Base-by-base conservation (phyloP, 1,140 invertebrate genomes). In the Macrobrachium nipponense region DNA sequence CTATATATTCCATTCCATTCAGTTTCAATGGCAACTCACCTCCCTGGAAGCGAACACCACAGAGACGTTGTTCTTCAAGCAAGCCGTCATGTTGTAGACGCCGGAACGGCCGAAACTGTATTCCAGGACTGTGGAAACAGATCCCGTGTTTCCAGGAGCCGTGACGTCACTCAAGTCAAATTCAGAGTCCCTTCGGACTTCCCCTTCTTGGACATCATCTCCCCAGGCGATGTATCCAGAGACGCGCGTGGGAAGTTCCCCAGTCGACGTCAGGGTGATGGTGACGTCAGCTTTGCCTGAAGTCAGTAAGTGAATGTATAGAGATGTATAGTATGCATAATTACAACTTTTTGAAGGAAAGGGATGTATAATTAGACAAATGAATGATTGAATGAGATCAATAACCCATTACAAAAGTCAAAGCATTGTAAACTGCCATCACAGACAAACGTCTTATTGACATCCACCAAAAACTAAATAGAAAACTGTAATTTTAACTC, bases 21-120 rank as follows among this genome's bases (percentile, higher is more conserved):
- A 79, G 18, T 27, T 61, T 12, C 23, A 44, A 44, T 20, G 12
- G 17, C 17, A 20, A 82, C 68, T 82, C 20, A 82, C 80, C 80
- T 43, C 36, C 18, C 23, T 73, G 20, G 80, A 70, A 5, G 73
- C 11, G n/a, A 72, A 72, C 3, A 66, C 80, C 51, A 15, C 5
- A 12, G 80, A 82, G 14, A 82, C 80, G 15, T 66, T 60, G 80
- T 82, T 82, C 23, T 36, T 43, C 44, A 73, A 2, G 20, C 20
- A 60, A 14, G 68, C 18, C 8, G 51, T 43, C 7, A 58, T 36
- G 14, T 59, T 23, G 66, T 73, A 82, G n/a, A 72, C 68, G 15
- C 80, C 80, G 4, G 80, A 20, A 11, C 44, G 51, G 58, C 66
- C 72, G 51, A 59, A 82, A 59, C 73, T 82, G 44, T 60, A 68